Evolutionary conservation across 2,113 vertebrate species (phyloP).

Genomic region (Chloroceryle aenea): DNA sequence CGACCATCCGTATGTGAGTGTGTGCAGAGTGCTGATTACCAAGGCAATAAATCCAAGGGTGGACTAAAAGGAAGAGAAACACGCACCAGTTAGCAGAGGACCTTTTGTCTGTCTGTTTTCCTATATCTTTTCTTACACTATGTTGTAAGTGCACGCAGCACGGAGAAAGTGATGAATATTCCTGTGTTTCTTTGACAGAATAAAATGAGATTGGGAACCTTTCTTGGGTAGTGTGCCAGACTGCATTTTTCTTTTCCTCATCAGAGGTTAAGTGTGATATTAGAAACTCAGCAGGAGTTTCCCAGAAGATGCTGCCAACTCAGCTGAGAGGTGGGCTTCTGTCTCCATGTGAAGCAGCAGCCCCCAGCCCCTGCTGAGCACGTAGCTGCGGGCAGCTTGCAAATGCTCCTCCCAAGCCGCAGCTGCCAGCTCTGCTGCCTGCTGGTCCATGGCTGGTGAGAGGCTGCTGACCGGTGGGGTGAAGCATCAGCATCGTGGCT

Average conservation of each 20-base stretch:
- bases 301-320: background rate
- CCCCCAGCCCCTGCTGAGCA: background rate
- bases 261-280: constrained; percentile 29
- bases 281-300: background rate
- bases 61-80: constrained; percentile 79
- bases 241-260: background rate
- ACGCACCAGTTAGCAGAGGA: background rate
- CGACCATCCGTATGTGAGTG: constrained; percentile 87
- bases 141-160: background rate
- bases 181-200: background rate
- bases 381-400: background rate
- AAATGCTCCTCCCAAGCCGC: background rate
- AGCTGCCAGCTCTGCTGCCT: background rate
- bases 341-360: background rate
- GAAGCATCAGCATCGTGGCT: background rate
- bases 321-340: background rate
- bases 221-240: background rate
- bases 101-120: background rate
- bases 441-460: background rate
- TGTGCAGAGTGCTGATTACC: constrained; percentile 86
- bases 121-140: background rate
- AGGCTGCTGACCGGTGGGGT: background rate
- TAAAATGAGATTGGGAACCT: background rate
- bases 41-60: constrained; percentile 87
- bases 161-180: background rate